Evolutionary conservation across 2,113 vertebrate genomes (phyloP).

Genomic region (Cromileptes altivelis): DNA sequence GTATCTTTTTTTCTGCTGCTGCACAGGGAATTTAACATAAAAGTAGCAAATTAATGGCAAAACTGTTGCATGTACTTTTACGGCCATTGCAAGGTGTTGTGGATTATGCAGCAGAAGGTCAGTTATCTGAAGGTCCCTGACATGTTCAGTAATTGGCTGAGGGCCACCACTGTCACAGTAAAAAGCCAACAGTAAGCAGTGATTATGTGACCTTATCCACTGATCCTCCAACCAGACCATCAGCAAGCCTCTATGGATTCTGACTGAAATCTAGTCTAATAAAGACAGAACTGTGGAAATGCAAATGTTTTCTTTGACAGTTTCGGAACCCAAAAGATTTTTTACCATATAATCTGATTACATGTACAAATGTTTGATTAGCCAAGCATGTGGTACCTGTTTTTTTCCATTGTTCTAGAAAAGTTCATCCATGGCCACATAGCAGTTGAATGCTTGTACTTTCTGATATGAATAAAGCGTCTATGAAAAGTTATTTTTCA

Average conservation of each 20-base stretch:
- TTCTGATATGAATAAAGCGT: not conserved
- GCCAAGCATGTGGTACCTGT: no score
- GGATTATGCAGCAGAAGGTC: slow-evolving; percentile 56
- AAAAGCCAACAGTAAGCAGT: slow-evolving; percentile 48
- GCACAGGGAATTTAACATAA: slow-evolving; percentile 25
- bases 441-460: not conserved
- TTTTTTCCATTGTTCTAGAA: not conserved
- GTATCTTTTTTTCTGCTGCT: not conserved
- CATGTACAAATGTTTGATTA: not conserved
- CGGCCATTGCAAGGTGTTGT: slow-evolving; percentile 52
- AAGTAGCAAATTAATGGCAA: slow-evolving; percentile 42
- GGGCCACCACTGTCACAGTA: slow-evolving; percentile 29
- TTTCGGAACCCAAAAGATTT: not conserved
- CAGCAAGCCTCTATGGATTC: not conserved
- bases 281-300: not conserved
- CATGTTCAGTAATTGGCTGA: slow-evolving; percentile 63
- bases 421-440: not conserved
- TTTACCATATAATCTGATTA: not conserved
- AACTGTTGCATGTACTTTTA: slow-evolving; percentile 33
- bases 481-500: not conserved
- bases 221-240: slow-evolving; percentile 3
- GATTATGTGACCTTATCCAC: slow-evolving; percentile 47
- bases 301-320: slow-evolving; percentile 11
- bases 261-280: not conserved
- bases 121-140: slow-evolving; percentile 48